phyloP scores from a whole-genome alignment of 2,113 vertebrate species.

The Cathartes aura region DNA sequence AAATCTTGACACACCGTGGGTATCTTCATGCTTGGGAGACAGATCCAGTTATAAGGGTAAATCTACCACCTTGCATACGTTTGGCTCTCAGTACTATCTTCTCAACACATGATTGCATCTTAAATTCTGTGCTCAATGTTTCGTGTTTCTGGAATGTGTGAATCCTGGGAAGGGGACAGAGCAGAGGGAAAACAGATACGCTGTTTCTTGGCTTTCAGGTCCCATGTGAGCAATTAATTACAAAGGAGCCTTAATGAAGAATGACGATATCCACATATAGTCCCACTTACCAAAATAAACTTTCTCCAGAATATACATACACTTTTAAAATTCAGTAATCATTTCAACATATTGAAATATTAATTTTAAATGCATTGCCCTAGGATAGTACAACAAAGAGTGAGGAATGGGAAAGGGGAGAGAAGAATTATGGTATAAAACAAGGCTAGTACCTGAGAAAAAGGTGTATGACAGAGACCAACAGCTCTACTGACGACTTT shows the following conservation, averaged over 20 bases:
- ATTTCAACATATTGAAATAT: not conserved
- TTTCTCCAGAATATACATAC: not conserved
- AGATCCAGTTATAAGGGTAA: not conserved
- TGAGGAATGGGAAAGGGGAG: not conserved
- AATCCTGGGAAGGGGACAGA: not conserved
- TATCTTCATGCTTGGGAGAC: not conserved
- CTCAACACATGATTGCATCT: not conserved
- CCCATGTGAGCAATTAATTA: not conserved
- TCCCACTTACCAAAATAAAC: not conserved
- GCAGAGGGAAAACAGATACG: not conserved
- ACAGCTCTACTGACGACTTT: not conserved
- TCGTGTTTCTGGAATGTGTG: not conserved
- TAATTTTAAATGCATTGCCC: not conserved
- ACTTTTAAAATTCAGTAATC: not conserved
- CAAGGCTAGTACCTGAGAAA: not conserved
- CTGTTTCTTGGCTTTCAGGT: not conserved
- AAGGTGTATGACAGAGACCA: not conserved
- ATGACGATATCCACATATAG: accelerated
- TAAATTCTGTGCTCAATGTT: not conserved
- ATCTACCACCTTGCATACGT: not conserved
- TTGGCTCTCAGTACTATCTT: not conserved
- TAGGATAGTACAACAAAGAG: not conserved
- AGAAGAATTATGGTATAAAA: not conserved
- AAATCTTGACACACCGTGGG: not conserved
- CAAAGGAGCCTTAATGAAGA: not conserved